These are phyloP conservation scores for Saccopteryx bilineata DNA, from an alignment of 2,113 vertebrate species.

Conservation along the genomic window DNA sequence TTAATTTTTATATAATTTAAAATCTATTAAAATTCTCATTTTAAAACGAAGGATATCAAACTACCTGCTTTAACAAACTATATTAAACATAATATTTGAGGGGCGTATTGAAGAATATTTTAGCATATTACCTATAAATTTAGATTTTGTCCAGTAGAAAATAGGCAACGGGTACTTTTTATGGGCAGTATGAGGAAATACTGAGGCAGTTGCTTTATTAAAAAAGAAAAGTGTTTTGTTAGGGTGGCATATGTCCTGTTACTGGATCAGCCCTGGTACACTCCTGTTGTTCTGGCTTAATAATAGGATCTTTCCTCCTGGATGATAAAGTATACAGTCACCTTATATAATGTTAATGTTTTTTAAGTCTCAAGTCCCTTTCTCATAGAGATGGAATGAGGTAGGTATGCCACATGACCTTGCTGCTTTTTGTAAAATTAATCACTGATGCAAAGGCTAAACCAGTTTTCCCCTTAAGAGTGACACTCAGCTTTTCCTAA, in stretches of 20 bases:
- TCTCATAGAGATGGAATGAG: not conserved
- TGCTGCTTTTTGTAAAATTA: not conserved
- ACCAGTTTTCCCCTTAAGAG: not conserved
- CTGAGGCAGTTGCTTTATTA: not conserved
- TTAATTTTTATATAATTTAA: conserved; percentile 20
- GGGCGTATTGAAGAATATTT: not conserved
- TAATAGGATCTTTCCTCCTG: not conserved
- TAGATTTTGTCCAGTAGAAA: not conserved
- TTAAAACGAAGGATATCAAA: conserved; percentile 18
- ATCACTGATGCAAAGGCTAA: not conserved
- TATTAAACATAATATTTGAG: not conserved
- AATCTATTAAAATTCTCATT: not conserved
- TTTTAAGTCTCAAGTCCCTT: not conserved
- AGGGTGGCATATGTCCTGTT: not conserved
- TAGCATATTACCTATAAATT: not conserved
- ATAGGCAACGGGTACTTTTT: not conserved
- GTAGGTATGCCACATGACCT: not conserved
- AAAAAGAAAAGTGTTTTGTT: not conserved
- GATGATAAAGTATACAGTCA: not conserved
- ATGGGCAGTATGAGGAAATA: not conserved
- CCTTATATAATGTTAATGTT: not conserved
- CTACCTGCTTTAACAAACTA: not conserved
- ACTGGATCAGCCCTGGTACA: not conserved
- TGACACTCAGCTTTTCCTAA: not conserved
- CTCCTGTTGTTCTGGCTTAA: not conserved